Evolutionary conservation across 2,113 vertebrate genomes (phyloP), one percentile per base, ranked within the genome.

Genomic region (Brienomyrus longianalis): DNA sequence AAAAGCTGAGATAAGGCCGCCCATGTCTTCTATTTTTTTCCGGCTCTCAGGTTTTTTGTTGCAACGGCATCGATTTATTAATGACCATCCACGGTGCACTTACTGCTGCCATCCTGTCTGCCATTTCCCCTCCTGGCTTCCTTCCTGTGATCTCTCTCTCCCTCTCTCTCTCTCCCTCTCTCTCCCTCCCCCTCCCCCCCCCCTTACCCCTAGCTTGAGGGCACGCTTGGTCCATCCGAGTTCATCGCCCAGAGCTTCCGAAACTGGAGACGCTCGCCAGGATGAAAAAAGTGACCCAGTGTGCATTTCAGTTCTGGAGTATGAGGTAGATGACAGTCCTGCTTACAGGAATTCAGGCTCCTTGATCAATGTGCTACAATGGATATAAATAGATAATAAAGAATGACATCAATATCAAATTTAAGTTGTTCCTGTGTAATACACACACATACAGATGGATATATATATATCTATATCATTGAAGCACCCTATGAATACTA

Each of bases 41-140:
- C 50, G 1, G 19, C 86, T 62, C 27, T 83, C 74, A 43, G 88
- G 88, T 45, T 89, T 87, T 88, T 89, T 89, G 74, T 89, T 89
- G 88, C 77, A 83, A 52, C 35, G 54, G 88, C 88, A 89, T 89
- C 74, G 88, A 89, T 89, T 89, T 89, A 89, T 89, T 89, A 89
- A 89, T 89, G 88, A 89, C 88, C 51, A 84, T 83, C 51, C 50
- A 83, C 27, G 52, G 52, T 56, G 88, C 88, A 89, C 77, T 89
- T 89, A 89, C 27, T 39, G 74, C 35, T 54, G 19, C 51, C 77
- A 59, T 89, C 88, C 88, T 89, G 88, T 89, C 88, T 83, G 77
- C 77, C 70, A 84, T 56, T 50, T 35, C 31, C 70, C 51, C 19
- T 31, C 23, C 31, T 31, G 13, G 47, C 88, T 56, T 56, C 77